Percentiles rank a stretch among this genome's conserved stretches.
Evolutionary conservation across 2,797 vertebrate genomes (phyloP).

Genomic region (Leptodactylus fallax): DNA sequence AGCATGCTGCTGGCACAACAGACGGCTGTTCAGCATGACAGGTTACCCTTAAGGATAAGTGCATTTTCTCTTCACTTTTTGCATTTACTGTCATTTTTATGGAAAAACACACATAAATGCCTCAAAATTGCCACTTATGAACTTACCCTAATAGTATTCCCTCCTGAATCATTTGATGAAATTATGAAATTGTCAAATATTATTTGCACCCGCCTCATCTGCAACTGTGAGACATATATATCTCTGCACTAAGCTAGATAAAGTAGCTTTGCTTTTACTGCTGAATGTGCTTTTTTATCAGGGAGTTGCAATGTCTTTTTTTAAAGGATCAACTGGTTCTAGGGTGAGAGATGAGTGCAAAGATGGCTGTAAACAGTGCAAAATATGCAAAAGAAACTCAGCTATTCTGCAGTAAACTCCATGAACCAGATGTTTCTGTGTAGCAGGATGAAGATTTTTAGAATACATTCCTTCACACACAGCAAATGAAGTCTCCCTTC

Average conservation of each 20-base stretch:
- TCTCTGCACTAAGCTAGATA: neutral
- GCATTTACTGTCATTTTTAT: neutral
- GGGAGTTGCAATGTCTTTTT: neutral
- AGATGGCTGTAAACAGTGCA: neutral
- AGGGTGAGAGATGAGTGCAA: neutral
- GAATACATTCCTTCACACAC: neutral
- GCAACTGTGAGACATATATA: neutral
- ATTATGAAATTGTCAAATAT: neutral
- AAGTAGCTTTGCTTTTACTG: neutral
- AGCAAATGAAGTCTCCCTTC: neutral
- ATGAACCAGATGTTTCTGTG: neutral
- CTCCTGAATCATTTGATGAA: neutral
- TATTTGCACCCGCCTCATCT: neutral
- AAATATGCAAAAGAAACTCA: constrained; percentile 2
- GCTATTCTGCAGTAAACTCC: neutral
- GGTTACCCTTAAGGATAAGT: too few relatives aligned
- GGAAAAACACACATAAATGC: too few relatives aligned
- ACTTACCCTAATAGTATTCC: neutral
- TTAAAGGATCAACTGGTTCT: neutral
- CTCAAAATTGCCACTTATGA: too few relatives aligned
- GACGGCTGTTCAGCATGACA: too few relatives aligned
- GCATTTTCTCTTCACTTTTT: neutral
- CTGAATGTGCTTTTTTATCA: neutral
- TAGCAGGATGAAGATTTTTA: neutral
- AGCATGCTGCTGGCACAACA: too few relatives aligned